Percentiles rank a stretch among this genome's conserved stretches.
phyloP scores from a whole-genome alignment of 1,140 invertebrate genomes.

The Archivesica marissinica region DNA sequence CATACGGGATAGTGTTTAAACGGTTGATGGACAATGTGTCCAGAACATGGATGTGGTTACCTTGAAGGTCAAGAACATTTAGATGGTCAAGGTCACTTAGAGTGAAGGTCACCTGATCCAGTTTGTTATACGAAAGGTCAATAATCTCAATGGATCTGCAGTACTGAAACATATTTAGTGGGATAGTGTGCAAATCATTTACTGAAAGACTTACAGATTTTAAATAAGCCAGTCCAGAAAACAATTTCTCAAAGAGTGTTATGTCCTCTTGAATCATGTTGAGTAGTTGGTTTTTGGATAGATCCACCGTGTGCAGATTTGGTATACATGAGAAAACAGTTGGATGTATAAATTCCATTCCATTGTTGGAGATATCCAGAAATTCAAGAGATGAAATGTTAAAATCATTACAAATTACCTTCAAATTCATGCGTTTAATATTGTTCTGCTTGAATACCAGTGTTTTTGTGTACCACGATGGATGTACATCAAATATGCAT shows the following conservation, averaged over 20 bases:
- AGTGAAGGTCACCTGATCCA: neutral
- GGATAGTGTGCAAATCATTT: neutral
- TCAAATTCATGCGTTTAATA: neutral
- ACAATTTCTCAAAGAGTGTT: neutral
- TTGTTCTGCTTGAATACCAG: neutral
- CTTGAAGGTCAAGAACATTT: neutral
- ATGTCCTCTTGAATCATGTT: neutral
- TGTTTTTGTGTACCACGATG: neutral
- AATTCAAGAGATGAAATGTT: neutral
- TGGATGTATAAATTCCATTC: constrained; percentile 11
- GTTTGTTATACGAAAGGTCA: neutral
- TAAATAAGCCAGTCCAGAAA: neutral
- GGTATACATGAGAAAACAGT: neutral
- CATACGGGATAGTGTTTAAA: neutral
- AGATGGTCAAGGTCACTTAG: neutral
- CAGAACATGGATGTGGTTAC: neutral
- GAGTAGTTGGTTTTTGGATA: neutral
- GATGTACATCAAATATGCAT: neutral
- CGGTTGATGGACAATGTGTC: neutral
- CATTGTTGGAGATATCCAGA: constrained; percentile 5
- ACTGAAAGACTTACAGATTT: neutral
- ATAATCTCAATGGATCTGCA: neutral
- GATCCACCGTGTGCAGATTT: neutral
- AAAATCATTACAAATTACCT: neutral
- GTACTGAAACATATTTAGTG: neutral